Conservation (phyloP, 2,797 vertebrate species). For the Xenops minutus region DNA sequence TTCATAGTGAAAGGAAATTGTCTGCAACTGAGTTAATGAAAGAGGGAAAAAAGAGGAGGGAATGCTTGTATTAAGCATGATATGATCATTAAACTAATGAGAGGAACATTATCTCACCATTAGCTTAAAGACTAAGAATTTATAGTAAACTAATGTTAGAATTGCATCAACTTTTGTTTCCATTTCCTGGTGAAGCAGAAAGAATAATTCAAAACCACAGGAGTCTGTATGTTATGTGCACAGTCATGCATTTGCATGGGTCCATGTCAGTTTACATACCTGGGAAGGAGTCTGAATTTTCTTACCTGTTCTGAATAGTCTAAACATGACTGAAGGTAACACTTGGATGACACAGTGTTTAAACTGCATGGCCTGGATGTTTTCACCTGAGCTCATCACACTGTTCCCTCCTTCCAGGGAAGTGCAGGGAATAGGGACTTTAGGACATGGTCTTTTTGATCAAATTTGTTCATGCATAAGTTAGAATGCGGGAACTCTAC, state of each 20-base stretch:
- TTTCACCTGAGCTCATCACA: not conserved
- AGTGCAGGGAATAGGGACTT: accelerated
- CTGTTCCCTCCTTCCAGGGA: not conserved
- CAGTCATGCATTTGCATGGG: not conserved
- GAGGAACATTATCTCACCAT: slow-evolving; percentile 47
- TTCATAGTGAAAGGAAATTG: slow-evolving; percentile 20
- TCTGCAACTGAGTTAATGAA: slow-evolving; percentile 36
- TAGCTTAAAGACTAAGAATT: slow-evolving; percentile 53
- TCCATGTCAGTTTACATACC: not conserved
- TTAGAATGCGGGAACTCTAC: not conserved
- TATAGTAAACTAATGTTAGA: slow-evolving; percentile 27
- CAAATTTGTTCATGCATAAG: not conserved
- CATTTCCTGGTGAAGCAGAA: not conserved
- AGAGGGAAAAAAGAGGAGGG: not conserved
- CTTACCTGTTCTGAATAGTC: not conserved
- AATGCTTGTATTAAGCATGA: not conserved
- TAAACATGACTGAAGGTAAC: not conserved
- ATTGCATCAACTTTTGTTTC: not conserved
- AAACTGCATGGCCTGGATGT: not conserved
- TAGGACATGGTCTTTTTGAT: not conserved
- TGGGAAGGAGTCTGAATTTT: not conserved
- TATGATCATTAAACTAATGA: slow-evolving; percentile 62
- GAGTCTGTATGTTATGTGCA: not conserved
- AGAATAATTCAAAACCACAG: not conserved
- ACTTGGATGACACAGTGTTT: not conserved